Percentiles rank a stretch among this genome's conserved stretches.
These are phyloP conservation scores for Periophthalmus magnuspinnatus DNA, from an alignment of 2,797 vertebrate species.

Conservation along the genomic window DNA sequence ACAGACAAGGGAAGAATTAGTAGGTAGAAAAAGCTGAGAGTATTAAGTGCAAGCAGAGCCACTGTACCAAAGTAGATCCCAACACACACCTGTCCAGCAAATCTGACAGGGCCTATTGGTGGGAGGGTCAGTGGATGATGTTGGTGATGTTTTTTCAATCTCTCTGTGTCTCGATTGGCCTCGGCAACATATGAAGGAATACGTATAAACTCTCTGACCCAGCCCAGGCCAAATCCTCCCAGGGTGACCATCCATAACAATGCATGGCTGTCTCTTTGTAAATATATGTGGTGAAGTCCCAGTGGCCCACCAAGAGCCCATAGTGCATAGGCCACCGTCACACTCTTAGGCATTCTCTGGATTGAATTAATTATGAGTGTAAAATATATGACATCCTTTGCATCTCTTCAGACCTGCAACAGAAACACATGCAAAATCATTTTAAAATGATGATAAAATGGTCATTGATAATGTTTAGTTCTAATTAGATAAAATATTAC, in stretches of 20 bases:
- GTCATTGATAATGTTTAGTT: no score
- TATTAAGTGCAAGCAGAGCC: slow-evolving; percentile 83
- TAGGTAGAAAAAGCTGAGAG: slow-evolving; percentile 81
- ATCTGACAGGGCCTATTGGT: slow-evolving; percentile 72
- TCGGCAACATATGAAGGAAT: slow-evolving; percentile 83
- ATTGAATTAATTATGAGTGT: slow-evolving; percentile 25
- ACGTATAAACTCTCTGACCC: slow-evolving; percentile 85
- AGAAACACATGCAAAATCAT: neutral
- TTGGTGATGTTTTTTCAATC: slow-evolving; percentile 9
- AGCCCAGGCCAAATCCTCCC: slow-evolving; percentile 84
- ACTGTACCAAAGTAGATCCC: slow-evolving; percentile 88
- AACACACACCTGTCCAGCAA: slow-evolving; percentile 82
- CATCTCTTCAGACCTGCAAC: slow-evolving; percentile 28
- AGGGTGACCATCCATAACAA: slow-evolving; percentile 90
- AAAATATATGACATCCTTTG: slow-evolving; percentile 36
- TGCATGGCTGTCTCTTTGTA: slow-evolving; percentile 89
- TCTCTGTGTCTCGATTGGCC: slow-evolving; percentile 72
- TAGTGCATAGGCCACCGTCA: slow-evolving; percentile 82
- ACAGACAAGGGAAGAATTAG: slow-evolving; percentile 84
- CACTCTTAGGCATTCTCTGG: slow-evolving; percentile 72
- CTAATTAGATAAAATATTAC: no score
- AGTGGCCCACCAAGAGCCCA: slow-evolving; percentile 79
- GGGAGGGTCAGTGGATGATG: slow-evolving; percentile 26
- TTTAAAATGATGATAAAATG: neutral
- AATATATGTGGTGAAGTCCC: slow-evolving; percentile 90